These are phyloP conservation scores for Lucinisca nassula DNA, from an alignment of 2,888 invertebrate genomes.

Conservation along the genomic window DNA sequence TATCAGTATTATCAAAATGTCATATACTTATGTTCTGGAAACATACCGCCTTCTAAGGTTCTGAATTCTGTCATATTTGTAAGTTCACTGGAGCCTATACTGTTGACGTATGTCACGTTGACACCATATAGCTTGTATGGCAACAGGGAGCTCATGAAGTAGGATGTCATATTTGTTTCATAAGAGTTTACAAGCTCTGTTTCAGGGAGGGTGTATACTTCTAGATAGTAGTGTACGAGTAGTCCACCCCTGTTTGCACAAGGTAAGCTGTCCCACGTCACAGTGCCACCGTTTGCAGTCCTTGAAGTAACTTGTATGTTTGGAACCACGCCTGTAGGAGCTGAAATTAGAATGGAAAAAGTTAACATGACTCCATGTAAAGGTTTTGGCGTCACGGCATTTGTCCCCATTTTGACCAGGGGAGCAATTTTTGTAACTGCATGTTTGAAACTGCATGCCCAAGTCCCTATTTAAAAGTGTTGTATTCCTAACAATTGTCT, in stretches of 20 bases:
- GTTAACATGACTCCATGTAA: no score
- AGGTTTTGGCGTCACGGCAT: no score
- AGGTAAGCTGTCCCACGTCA: conserved; percentile 75
- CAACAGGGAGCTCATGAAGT: conserved; percentile 40
- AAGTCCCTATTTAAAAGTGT: no score
- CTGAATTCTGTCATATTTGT: conserved; percentile 60
- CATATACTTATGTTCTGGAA: no score
- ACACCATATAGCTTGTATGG: conserved; percentile 78
- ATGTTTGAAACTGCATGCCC: no score
- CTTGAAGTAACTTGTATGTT: conserved; percentile 42
- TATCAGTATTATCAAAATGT: no score
- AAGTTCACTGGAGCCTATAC: conserved; percentile 50
- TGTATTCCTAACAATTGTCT: no score
- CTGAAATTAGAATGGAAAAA: no score
- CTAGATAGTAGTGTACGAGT: conserved; percentile 65
- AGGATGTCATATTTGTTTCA: conserved; percentile 2
- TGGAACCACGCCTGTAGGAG: conserved; percentile 69
- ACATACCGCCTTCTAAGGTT: conserved; percentile 80
- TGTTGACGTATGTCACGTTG: conserved; percentile 78
- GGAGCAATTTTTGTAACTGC: no score
- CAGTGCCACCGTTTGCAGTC: conserved; percentile 47
- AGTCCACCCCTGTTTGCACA: conserved; percentile 78
- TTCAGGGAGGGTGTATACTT: conserved; percentile 14
- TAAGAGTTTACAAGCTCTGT: background rate
- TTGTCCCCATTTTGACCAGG: no score